Evolutionary conservation across 2,797 vertebrate species (phyloP).

Genomic region (Leptoclinus maculatus): DNA sequence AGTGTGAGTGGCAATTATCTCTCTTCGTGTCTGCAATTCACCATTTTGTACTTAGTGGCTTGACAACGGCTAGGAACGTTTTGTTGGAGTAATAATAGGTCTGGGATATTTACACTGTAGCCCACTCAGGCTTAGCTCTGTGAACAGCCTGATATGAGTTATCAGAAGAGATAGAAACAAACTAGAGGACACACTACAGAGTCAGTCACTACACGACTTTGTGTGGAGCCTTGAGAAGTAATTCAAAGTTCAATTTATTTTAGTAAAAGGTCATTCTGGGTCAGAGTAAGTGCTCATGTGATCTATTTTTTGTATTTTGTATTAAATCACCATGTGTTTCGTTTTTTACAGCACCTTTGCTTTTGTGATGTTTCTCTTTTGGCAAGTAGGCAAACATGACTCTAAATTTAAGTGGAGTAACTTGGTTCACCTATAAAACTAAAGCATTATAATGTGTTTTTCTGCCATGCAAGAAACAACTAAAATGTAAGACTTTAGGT

Average conservation of each 20-base stretch:
- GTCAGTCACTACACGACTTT: slow-evolving; percentile 28
- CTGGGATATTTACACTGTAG: slow-evolving; percentile 76
- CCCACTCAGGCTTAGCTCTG: slow-evolving; percentile 70
- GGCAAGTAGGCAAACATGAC: slow-evolving; percentile 32
- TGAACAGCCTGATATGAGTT: slow-evolving; percentile 66
- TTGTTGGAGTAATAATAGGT: slow-evolving; percentile 76
- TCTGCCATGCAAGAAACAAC: not conserved
- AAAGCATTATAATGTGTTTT: slow-evolving; percentile 11
- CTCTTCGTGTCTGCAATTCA: slow-evolving; percentile 83
- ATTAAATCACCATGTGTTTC: slow-evolving; percentile 25
- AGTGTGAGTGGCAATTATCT: slow-evolving; percentile 85
- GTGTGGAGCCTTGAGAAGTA: slow-evolving; percentile 1
- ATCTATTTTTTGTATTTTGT: slow-evolving; percentile 24
- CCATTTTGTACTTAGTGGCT: slow-evolving; percentile 84
- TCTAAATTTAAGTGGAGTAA: slow-evolving; percentile 27
- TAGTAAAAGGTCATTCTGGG: slow-evolving; percentile 7
- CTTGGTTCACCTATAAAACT: slow-evolving; percentile 11
- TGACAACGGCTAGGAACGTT: slow-evolving; percentile 78
- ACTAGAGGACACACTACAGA: slow-evolving; percentile 41
- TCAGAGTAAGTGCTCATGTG: slow-evolving; percentile 7
- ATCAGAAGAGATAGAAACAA: slow-evolving; percentile 61
- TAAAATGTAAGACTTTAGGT: not conserved
- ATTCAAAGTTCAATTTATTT: slow-evolving; percentile 25
- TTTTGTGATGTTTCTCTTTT: slow-evolving; percentile 37
- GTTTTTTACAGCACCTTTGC: slow-evolving; percentile 14